Conservation (phyloP, 1,140 invertebrate species). For the Cyphomyrmex costatus region DNA sequence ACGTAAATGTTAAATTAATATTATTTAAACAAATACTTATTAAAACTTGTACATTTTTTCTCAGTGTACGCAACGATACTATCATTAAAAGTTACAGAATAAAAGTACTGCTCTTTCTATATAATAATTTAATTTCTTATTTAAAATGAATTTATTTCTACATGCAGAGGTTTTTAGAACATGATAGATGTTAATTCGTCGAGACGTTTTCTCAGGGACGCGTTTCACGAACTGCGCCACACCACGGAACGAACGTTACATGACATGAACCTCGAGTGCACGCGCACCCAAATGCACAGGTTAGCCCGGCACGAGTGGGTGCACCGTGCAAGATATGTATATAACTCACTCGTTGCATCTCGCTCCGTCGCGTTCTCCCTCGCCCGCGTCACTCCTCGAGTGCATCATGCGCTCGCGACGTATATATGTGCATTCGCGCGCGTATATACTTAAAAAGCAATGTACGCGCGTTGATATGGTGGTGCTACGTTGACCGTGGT, state of each 20-base stretch:
- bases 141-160: not conserved
- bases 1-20: too few relatives aligned
- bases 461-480: conserved; percentile 48
- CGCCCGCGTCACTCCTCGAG: not conserved
- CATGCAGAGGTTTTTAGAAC: too few relatives aligned
- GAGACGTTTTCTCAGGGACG: not conserved
- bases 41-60: too few relatives aligned
- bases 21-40: too few relatives aligned
- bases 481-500: conserved; percentile 74
- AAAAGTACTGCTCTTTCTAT: not conserved
- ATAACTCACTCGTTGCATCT: conserved; percentile 33
- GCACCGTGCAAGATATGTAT: conserved; percentile 40
- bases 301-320: conserved; percentile 63
- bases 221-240: conserved; percentile 21
- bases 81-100: too few relatives aligned
- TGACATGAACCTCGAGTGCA: conserved; percentile 43
- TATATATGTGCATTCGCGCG: not conserved
- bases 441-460: conserved; percentile 56
- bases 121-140: not conserved
- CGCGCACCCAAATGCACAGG: conserved; percentile 60
- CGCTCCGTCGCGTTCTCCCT: not conserved
- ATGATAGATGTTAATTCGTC: not conserved
- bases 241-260: conserved; percentile 7
- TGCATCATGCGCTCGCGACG: conserved; percentile 39
- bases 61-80: too few relatives aligned